Evolutionary conservation across 2,797 vertebrate species (phyloP), one percentile per base, ranked within the genome.

Genomic region (Echeneis naucrates): DNA sequence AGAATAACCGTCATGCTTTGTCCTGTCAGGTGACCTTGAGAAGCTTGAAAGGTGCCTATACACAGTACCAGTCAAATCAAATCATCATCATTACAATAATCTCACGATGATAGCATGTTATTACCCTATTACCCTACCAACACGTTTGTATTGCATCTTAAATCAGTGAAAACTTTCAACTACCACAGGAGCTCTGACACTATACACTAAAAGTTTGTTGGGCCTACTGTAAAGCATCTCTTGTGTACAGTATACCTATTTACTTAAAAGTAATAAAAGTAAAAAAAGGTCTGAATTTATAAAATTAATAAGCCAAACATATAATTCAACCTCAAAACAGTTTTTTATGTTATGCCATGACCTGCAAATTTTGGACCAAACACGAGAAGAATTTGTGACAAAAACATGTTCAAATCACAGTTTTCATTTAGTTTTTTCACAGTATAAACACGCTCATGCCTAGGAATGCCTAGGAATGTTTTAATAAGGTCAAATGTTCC

Each of bases 1-100:
- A 75, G 35, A 51, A 56, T 13, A 37, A 74, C 27, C 47, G 59
- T 6, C 47, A 27, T 2, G n/a, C n/a, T n/a, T n/a, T n/a, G n/a
- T n/a, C n/a, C n/a, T n/a, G n/a, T n/a, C n/a, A n/a, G n/a, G n/a
- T n/a, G n/a, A n/a, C n/a, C n/a, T n/a, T n/a, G n/a, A n/a, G n/a
- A n/a, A n/a, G n/a, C n/a, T n/a, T n/a, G n/a, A n/a, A n/a, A n/a
- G n/a, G n/a, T n/a, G n/a, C n/a, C n/a, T n/a, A n/a, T n/a, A n/a
- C n/a, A n/a, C n/a, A n/a, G n/a, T n/a, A n/a, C n/a, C n/a, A n/a
- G n/a, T n/a, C n/a, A n/a, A n/a, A n/a, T n/a, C n/a, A n/a, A n/a
- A n/a, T n/a, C n/a, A n/a, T n/a, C n/a, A n/a, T n/a, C n/a, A n/a
- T n/a, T n/a, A n/a, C n/a, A n/a, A n/a, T n/a, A n/a, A n/a, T 16